These are phyloP conservation scores for Meles meles DNA, from an alignment of 2,113 vertebrate genomes.

Conservation along the genomic window DNA sequence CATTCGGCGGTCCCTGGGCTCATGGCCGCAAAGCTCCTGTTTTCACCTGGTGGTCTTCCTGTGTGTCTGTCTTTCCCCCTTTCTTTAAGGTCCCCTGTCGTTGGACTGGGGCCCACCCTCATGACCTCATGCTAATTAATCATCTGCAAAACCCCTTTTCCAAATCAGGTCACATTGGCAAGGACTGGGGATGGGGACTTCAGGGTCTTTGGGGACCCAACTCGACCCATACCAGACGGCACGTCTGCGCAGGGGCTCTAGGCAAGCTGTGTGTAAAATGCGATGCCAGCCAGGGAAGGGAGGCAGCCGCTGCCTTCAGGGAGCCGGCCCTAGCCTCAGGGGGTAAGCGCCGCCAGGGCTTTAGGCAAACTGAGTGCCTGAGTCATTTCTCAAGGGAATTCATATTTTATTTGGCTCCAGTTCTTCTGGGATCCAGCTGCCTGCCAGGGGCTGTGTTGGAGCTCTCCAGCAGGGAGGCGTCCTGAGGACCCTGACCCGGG, in stretches of 20 bases:
- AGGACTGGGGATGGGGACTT: background rate
- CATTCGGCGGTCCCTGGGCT: background rate
- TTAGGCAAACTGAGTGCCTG: background rate
- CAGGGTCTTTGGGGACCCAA: background rate
- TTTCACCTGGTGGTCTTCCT: accelerated
- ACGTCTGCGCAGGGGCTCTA: background rate
- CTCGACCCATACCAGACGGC: background rate
- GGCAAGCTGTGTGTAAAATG: background rate
- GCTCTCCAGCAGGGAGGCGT: too few species aligned
- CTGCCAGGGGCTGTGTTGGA: accelerated
- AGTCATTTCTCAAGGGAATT: background rate
- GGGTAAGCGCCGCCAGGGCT: background rate
- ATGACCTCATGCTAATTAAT: background rate
- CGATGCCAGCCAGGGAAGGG: background rate
- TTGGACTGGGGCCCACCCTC: background rate
- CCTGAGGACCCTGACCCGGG: background rate
- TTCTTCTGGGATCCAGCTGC: background rate
- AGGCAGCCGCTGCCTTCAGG: background rate
- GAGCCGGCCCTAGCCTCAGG: background rate
- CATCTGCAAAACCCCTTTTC: background rate
- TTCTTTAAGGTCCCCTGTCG: background rate
- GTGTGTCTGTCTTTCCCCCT: background rate
- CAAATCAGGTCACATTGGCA: background rate
- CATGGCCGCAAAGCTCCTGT: background rate
- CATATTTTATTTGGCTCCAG: background rate